phyloP scores from a whole-genome alignment of 2,888 invertebrate genomes.

The Synergus itoensis region DNA sequence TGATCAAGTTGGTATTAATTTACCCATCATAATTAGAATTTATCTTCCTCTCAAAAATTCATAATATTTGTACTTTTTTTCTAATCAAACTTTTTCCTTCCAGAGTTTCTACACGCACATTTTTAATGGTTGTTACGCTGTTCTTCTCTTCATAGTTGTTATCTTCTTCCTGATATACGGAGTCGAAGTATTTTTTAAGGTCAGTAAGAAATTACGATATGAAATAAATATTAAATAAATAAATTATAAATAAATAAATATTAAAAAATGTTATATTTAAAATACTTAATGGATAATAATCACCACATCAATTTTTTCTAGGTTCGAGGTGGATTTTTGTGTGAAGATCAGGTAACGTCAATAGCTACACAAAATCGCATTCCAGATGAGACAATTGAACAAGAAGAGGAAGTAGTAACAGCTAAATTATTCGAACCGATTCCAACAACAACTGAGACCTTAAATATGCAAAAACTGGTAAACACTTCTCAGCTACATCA shows the following conservation, averaged over 20 bases:
- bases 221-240: slow-evolving; percentile 1
- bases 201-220: slow-evolving; percentile 71
- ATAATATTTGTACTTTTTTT: not conserved
- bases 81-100: slow-evolving; percentile 62
- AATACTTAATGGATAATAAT: not conserved
- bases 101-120: slow-evolving; percentile 90
- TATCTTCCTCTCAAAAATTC: not conserved
- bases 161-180: slow-evolving; percentile 96
- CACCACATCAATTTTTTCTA: slow-evolving; percentile 64
- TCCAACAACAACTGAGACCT: slow-evolving; percentile 61
- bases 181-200: slow-evolving; percentile 96
- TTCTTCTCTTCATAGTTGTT: slow-evolving; percentile 93
- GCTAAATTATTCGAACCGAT: slow-evolving; percentile 73
- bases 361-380: slow-evolving; percentile 78
- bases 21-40: slow-evolving; percentile 4
- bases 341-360: slow-evolving; percentile 84
- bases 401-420: slow-evolving; percentile 79
- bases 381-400: slow-evolving; percentile 65
- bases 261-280: not conserved
- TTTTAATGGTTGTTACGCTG: slow-evolving; percentile 95
- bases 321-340: slow-evolving; percentile 92
- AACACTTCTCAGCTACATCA: slow-evolving; percentile 94
- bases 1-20: slow-evolving; percentile 65
- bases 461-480: slow-evolving; percentile 79
- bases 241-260: too few species aligned